Evolutionary conservation across 1,140 invertebrate species (phyloP).

Genomic region (Macrobrachium nipponense): DNA sequence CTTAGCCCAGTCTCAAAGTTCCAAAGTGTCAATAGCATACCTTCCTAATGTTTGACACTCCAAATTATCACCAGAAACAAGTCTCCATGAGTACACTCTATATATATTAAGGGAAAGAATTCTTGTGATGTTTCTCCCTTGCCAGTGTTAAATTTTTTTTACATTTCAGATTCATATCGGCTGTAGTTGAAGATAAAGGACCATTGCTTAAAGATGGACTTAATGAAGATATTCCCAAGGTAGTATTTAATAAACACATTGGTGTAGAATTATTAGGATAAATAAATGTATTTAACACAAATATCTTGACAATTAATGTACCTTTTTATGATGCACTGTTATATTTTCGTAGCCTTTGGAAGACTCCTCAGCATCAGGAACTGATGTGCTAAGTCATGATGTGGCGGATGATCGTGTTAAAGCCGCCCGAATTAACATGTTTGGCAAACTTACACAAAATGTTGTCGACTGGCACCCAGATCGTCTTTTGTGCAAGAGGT

Average conservation of each 20-base stretch:
- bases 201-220: constrained; percentile 71
- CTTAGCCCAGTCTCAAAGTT: too few relatives aligned
- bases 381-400: constrained; percentile 3
- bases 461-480: constrained; percentile 87
- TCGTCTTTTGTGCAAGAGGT: constrained; percentile 87
- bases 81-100: too few relatives aligned
- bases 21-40: too few relatives aligned
- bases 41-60: too few relatives aligned
- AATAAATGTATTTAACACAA: background rate
- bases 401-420: constrained; percentile 67
- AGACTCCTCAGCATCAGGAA: background rate
- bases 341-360: background rate
- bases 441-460: constrained; percentile 82
- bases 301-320: background rate
- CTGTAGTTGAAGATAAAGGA: constrained; percentile 65
- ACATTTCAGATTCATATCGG: constrained; percentile 67
- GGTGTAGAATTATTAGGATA: background rate
- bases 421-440: constrained; percentile 85
- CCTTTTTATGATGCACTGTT: background rate
- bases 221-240: constrained; percentile 64
- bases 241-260: constrained; percentile 58
- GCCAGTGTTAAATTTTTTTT: constrained; percentile 50
- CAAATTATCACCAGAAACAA: too few relatives aligned
- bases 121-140: background rate
- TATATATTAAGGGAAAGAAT: background rate